Base-by-base conservation (phyloP, 1,140 invertebrate genomes). In the Penaeus chinensis region DNA sequence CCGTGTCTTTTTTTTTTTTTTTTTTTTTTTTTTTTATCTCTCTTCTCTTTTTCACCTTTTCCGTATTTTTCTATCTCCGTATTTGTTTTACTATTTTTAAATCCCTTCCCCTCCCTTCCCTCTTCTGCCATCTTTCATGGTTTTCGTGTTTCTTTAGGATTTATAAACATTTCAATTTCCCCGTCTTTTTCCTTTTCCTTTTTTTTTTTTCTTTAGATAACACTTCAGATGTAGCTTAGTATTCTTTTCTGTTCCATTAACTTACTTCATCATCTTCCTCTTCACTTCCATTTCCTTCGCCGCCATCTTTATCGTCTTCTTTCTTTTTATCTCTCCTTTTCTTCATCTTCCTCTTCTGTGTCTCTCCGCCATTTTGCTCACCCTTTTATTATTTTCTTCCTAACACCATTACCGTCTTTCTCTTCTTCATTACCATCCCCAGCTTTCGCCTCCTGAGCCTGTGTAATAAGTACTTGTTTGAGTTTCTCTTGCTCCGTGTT, bases 341-440 rank as follows among this genome's bases (percentile, higher is more conserved):
- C 47, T 80, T 60, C 24, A 42, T 82, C 79, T 19, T 62, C 63
- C 60, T 82, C 54, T 80, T 82, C 61, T 63, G 32, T 63, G 18
- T 27, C 60, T 82, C 18, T 32, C 32, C 20, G 5, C 13, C 13
- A n/a, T 71, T 19, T 71, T 32, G 10, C 13, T 71, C n/a, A n/a
- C 66, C 32, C 0, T 13, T 18, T 16, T 19, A 10, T 32, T 71
- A 42, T 4, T 8, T 42, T 42, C 37, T 42, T 42, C 37, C 37
- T 42, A 5, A 42, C 37, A 54, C 54, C 54, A 54, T 16, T 54
- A 13, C 16, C 10, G 10, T 54, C 54, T 13, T 16, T 8, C 54
- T 54, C 54, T 54, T 54, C 54, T 54, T 54, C 54, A 13, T 2
- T 54, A 13, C 54, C 54, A 54, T 54, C 11, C 54, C 54, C 54